Evolutionary conservation across 2,113 vertebrate genomes (phyloP), one percentile per base, ranked within the genome.

Genomic region (Coregonus clupeaformis): DNA sequence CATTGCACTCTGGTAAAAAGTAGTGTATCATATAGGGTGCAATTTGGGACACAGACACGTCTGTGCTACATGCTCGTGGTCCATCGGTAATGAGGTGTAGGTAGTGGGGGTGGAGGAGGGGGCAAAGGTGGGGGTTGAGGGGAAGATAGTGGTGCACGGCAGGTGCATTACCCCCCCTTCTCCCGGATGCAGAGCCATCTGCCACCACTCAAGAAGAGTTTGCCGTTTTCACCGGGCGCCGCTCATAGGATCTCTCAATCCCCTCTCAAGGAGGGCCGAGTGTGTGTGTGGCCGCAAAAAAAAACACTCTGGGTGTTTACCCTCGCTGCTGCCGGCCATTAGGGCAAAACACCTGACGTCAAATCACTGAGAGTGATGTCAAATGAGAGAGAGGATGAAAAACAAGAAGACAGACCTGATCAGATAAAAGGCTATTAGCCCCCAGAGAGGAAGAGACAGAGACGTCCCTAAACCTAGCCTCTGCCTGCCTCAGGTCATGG

Each of bases 151-250:
- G 66, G 77, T 75, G 36, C 12, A 82, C n/a, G 75, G 89, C 87
- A 92, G 90, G 89, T 85, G 79, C 16, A 9, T 18, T 84, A 86
- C 72, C 85, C 86, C 87, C 32, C 36, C 36, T 42, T 11, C 9
- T 42, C 2, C 90, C 88, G 77, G 86, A 82, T 52, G 91, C 89
- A 86, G 87, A 83, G 49, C 90, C 93, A 91, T 89, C 90, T 92
- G 90, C 90, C 80, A 86, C 83, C 78, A 88, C 90, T 88, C 81
- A 87, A 89, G 47, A 59, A 22, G 18, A 59, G 6, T 9, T 14
- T 59, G n/a, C 57, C 16, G 7, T 55, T 20, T 55, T 55, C 52
- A 18, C 52, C 14, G 5, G 5, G 18, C 18, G 13, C 52, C 16
- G 52, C 18, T 55, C 36, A 12, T 42, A 52, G 3, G 20, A 62